Percentiles rank a stretch among this genome's conserved stretches.
Conservation (phyloP, 2,113 vertebrate genomes). For the Ictidomys tridecemlineatus region DNA sequence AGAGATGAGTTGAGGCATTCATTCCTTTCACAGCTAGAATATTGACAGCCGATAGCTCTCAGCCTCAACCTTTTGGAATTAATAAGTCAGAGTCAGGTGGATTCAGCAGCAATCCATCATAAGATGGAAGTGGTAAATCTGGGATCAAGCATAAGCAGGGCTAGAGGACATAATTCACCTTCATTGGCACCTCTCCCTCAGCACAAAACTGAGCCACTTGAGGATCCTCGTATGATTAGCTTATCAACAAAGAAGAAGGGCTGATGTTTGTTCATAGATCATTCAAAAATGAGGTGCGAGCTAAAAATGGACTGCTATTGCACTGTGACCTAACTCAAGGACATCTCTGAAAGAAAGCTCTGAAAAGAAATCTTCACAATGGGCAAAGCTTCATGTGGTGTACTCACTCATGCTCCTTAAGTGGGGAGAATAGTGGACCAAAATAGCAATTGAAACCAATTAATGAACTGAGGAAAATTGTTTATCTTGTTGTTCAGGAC, state of each 20-base stretch:
- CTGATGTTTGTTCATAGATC: not conserved
- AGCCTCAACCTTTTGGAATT: not conserved
- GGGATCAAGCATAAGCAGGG: not conserved
- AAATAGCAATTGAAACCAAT: not conserved
- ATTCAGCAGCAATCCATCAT: not conserved
- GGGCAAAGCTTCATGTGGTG: not conserved
- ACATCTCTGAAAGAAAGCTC: not conserved
- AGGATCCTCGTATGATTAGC: not conserved
- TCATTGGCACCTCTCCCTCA: not conserved
- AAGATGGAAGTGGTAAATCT: not conserved
- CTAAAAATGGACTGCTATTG: not conserved
- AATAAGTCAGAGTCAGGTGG: not conserved
- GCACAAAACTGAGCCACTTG: not conserved
- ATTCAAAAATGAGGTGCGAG: not conserved
- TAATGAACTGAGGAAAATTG: conserved; percentile 1
- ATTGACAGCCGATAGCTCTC: not conserved
- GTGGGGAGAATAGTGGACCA: not conserved
- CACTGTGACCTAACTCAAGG: not conserved
- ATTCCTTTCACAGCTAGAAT: not conserved
- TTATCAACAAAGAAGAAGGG: not conserved
- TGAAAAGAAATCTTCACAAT: not conserved
- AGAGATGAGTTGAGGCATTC: not conserved
- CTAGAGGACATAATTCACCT: not conserved
- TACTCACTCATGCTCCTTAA: not conserved
- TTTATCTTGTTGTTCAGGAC: not conserved